Evolutionary conservation across 2,797 vertebrate species (phyloP), one percentile per base, ranked within the genome.

Genomic region (Enteromius treurensis): DNA sequence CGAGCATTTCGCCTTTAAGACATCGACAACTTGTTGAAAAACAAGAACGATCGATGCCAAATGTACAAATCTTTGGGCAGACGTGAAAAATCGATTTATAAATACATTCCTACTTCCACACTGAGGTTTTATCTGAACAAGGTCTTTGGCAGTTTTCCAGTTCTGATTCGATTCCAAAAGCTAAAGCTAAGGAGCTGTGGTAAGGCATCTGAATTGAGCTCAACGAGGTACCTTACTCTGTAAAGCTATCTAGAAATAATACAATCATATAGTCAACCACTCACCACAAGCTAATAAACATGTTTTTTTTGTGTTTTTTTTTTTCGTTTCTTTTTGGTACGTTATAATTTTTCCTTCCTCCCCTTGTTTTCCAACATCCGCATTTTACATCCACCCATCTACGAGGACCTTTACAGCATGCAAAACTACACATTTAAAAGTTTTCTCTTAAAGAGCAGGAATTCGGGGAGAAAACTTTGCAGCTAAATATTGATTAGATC

Each of bases 251-350:
- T 86, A 87, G 91, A 85, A 92, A 95, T 90, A 88, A 93, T 95
- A 97, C 94, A 97, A 96, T 96, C 95, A 93, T 88, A 89, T 94
- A 94, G 95, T 96, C 95, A 95, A 91, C 88, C 93, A 93, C 90
- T 90, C 90, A 91, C 93, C 90, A 86, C 87, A 90, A 93, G 92
- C 93, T 91, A 94, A 96, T 91, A 89, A 89, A 92, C 79, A 5
- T 5, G 4, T 34, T 34, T 34, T 5, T 34, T 34, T 34, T 34
- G 5, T 34, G 4, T 34, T 37, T 37, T 6, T 5, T 5, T 9
- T 45, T 45, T 45, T 11, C 0, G 26, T 26, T 26, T 26, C 11
- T 45, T 45, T 67, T 84, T 87, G 90, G 89, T 92, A 89, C 13
- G 87, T 84, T 47, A 3, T 80, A 77, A 0, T 32, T 23, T 73